Base-by-base conservation (phyloP, 2,888 invertebrate species). In the Unio delphinus region DNA sequence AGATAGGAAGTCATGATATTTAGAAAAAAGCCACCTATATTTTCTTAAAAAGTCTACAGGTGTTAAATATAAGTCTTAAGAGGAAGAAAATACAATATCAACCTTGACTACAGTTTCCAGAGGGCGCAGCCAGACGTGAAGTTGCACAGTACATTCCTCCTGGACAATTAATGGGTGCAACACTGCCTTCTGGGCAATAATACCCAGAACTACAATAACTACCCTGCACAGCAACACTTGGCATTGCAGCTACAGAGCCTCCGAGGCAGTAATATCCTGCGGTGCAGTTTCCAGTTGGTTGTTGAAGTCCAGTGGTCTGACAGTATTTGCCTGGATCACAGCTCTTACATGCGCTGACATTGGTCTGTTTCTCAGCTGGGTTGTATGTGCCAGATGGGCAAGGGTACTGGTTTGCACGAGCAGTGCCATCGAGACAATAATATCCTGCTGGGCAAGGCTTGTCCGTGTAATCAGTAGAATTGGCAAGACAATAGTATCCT, bases 401-500 rank as follows among this genome's bases (percentile, higher is more conserved):
- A 4, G 83, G 83, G 72, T 77, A 80, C 69, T 86, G 72, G 55
- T 79, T 74, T 8, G 80, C 62, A 8, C 73, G 68, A 3, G 79
- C 76, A 5, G 88, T 88, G 64, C 81, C 81, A 3, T 61, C 70
- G 18, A 87, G 88, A 75, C 89, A 89, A 80, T 88, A 89, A 74
- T 86, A 76, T 45, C 89, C 89, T 11, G 74, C 65, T 34, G 85
- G 86, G 72, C 89, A 89, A 0, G 83, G 83, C 56, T 84, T 86
- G 76, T 82, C 81, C 0, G 74, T 59, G 76, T 78, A 88, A 68
- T 84, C 83, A 0, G 86, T 82, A 3, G 88, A 82, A 75, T 88
- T 88, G 26, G 75, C 78, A 15, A 74, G 70, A 66, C 89, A 89
- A 75, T 86, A 89, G 79, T 83, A 88, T 8, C 88, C 88, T 86